A percentile compares a stretch with the other conserved stretches of the same genome.
These are phyloP conservation scores for Ageneiosus marmoratus DNA, from an alignment of 2,113 vertebrate genomes.

Conservation along the genomic window DNA sequence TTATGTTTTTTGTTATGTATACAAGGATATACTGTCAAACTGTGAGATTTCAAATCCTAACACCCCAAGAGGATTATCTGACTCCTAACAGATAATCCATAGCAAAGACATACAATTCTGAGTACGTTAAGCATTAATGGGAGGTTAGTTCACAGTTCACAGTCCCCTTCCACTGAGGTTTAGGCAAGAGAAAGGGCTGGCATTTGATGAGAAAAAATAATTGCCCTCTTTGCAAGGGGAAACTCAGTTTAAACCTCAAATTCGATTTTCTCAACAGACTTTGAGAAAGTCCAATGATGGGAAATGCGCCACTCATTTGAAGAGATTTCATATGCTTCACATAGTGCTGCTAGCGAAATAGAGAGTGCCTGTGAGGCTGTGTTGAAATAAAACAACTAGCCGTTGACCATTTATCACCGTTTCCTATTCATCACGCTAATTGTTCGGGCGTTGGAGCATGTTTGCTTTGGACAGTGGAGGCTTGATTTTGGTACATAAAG, in stretches of 20 bases:
- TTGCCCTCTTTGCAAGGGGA: constrained; percentile 23
- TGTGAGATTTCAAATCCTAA: neutral
- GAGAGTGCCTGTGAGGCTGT: constrained; percentile 1
- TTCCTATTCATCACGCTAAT: constrained; percentile 47
- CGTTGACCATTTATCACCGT: constrained; percentile 42
- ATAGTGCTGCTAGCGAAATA: neutral
- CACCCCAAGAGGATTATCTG: neutral
- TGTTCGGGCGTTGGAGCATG: constrained; percentile 40
- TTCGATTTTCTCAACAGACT: constrained; percentile 38
- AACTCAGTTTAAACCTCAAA: constrained; percentile 35
- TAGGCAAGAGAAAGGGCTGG: constrained; percentile 4
- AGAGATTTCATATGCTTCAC: constrained; percentile 13
- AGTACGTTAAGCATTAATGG: neutral
- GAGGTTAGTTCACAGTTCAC: neutral
- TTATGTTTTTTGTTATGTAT: neutral
- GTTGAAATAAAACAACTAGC: constrained; percentile 21
- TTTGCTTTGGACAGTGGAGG: constrained; percentile 45
- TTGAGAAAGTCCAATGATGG: constrained; percentile 29
- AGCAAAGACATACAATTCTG: neutral
- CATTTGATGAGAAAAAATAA: constrained; percentile 25
- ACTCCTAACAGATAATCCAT: neutral
- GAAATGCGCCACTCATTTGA: constrained; percentile 16
- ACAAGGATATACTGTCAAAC: neutral
- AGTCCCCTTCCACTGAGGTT: neutral
- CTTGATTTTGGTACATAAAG: constrained; percentile 35